Evolutionary conservation across 2,113 vertebrate species (phyloP).

Genomic region (Cryptomyrus ogoouensis): DNA sequence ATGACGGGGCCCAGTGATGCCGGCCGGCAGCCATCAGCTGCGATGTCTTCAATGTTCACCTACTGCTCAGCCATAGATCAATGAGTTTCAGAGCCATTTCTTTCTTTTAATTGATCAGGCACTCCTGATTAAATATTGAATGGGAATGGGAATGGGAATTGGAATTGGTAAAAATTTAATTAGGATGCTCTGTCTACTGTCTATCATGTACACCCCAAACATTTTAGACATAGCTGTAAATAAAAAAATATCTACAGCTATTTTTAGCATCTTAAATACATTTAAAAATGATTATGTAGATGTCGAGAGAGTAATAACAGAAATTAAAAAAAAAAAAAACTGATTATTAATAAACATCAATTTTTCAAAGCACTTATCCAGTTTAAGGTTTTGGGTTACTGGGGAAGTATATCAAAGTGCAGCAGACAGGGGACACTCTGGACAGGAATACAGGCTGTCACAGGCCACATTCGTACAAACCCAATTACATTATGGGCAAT

Average conservation of each 20-base stretch:
- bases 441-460: background rate
- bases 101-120: background rate
- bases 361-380: background rate
- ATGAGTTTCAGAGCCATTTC: background rate
- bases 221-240: background rate
- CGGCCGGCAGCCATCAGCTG: background rate
- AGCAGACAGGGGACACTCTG: background rate
- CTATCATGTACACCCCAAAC: background rate
- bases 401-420: background rate
- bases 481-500: background rate
- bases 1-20: background rate
- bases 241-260: background rate
- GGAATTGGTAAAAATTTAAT: background rate
- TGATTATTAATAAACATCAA: background rate
- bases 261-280: background rate
- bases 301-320: background rate
- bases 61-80: background rate
- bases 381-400: background rate
- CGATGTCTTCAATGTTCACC: background rate
- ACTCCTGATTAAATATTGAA: background rate
- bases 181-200: background rate
- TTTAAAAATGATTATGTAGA: background rate
- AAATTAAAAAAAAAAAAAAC: background rate
- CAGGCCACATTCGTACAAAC: background rate
- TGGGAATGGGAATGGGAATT: background rate